Percentiles rank a stretch among this genome's conserved stretches.
These are phyloP conservation scores for Psephotus haematonotus DNA, from an alignment of 2,113 vertebrate genomes.

Conservation along the genomic window DNA sequence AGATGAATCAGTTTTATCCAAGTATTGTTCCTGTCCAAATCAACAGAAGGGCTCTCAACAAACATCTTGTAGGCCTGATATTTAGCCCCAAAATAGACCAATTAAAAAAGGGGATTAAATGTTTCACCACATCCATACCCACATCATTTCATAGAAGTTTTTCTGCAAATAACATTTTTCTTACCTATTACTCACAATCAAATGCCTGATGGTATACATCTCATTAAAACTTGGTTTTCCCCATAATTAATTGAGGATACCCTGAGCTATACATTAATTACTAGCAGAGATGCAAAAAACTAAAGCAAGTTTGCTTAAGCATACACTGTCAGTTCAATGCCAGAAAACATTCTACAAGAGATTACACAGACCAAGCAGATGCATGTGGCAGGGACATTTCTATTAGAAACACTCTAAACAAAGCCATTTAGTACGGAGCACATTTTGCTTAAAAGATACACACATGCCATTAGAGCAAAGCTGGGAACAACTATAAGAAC, in stretches of 20 bases:
- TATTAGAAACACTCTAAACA: slow-evolving; percentile 42
- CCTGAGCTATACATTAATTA: background rate
- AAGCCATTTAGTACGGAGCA: slow-evolving; percentile 1
- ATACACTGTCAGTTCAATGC: background rate
- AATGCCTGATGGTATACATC: background rate
- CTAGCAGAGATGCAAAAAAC: slow-evolving; percentile 7
- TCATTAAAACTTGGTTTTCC: background rate
- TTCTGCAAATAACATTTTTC: background rate
- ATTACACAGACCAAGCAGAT: slow-evolving; percentile 29
- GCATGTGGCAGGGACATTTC: background rate
- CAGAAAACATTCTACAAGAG: slow-evolving; percentile 39
- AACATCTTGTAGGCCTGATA: background rate
- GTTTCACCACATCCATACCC: background rate
- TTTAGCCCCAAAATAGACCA: background rate
- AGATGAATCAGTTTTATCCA: background rate
- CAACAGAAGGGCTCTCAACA: background rate
- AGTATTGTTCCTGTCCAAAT: background rate
- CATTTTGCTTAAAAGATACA: slow-evolving; percentile 22
- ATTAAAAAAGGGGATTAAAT: background rate
- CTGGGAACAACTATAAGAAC: background rate
- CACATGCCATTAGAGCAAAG: background rate
- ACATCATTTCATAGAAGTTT: background rate
- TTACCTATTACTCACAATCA: background rate
- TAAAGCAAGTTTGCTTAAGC: background rate
- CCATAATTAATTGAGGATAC: background rate